Percentiles rank a stretch among this genome's conserved stretches.
phyloP scores from a whole-genome alignment of 2,113 vertebrate genomes.

The Aleadryas rufinucha region DNA sequence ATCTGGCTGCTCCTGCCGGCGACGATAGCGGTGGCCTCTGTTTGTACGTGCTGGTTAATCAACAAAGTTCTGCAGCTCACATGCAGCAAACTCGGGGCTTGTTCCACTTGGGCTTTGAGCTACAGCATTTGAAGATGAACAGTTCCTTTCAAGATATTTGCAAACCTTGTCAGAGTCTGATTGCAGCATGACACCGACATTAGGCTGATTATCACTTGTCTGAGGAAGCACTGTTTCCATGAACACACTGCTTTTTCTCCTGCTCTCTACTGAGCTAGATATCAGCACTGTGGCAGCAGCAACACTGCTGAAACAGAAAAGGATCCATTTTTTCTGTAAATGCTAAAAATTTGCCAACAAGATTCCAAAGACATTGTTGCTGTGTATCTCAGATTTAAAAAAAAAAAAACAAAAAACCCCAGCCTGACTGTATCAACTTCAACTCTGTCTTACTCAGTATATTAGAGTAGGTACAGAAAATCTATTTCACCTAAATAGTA shows the following conservation, averaged over 20 bases:
- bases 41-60: not conserved
- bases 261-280: constrained; percentile 8
- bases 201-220: constrained; percentile 64
- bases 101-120: constrained; percentile 64
- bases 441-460: not conserved
- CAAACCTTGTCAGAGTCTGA: constrained; percentile 70
- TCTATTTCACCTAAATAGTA: not conserved
- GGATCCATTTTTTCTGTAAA: not conserved
- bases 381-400: not conserved
- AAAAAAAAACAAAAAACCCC: not conserved
- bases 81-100: constrained; percentile 6
- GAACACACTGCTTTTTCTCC: constrained; percentile 40
- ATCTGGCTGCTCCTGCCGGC: not conserved
- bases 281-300: constrained; percentile 24
- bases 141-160: constrained; percentile 70
- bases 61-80: constrained; percentile 11
- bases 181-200: constrained; percentile 56
- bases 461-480: not conserved
- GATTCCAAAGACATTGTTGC: not conserved
- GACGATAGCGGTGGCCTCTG: not conserved
- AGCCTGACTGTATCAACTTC: not conserved
- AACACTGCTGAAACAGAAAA: not conserved
- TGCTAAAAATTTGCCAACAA: not conserved
- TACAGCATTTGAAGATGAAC: constrained; percentile 50
- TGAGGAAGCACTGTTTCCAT: constrained; percentile 32